A percentile compares a stretch with the other conserved stretches of the same genome.
Evolutionary conservation across 2,797 vertebrate species (phyloP).

Genomic region (Hemitrygon akajei): DNA sequence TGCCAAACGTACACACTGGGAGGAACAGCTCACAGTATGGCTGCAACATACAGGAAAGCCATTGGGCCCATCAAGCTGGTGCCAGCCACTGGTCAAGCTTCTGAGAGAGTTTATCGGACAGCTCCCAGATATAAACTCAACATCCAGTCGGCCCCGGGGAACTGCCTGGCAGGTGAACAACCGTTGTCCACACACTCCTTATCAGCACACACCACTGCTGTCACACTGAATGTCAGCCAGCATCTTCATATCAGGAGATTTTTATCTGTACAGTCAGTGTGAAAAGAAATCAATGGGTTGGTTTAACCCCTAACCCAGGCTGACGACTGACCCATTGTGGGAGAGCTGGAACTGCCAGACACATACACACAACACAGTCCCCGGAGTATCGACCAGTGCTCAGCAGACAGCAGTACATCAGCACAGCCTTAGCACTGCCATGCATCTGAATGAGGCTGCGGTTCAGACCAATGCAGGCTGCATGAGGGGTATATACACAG

Average conservation of each 20-base stretch:
- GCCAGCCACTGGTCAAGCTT: too few relatives aligned
- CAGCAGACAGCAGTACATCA: background rate
- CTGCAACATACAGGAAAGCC: too few relatives aligned
- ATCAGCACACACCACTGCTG: constrained; percentile 2
- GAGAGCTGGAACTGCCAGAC: background rate
- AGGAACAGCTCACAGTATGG: too few relatives aligned
- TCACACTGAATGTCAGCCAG: constrained; percentile 27
- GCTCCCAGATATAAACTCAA: constrained; percentile 3
- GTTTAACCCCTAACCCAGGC: background rate
- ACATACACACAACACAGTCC: background rate
- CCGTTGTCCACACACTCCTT: background rate
- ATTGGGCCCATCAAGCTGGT: background rate
- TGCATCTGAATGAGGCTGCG: background rate
- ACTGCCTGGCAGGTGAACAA: background rate
- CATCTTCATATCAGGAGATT: constrained; percentile 30
- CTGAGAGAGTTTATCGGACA: background rate
- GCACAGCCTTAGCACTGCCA: background rate
- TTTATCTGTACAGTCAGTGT: constrained; percentile 30
- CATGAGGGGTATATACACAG: too few relatives aligned
- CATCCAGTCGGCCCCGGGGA: background rate
- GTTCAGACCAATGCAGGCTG: background rate
- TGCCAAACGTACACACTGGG: too few relatives aligned
- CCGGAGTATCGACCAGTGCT: background rate
- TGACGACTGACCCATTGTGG: background rate
- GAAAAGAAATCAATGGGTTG: constrained; percentile 12